Evolutionary conservation across 2,797 vertebrate species (phyloP), one percentile per base, ranked within the genome.

Genomic region (Emys orbicularis): DNA sequence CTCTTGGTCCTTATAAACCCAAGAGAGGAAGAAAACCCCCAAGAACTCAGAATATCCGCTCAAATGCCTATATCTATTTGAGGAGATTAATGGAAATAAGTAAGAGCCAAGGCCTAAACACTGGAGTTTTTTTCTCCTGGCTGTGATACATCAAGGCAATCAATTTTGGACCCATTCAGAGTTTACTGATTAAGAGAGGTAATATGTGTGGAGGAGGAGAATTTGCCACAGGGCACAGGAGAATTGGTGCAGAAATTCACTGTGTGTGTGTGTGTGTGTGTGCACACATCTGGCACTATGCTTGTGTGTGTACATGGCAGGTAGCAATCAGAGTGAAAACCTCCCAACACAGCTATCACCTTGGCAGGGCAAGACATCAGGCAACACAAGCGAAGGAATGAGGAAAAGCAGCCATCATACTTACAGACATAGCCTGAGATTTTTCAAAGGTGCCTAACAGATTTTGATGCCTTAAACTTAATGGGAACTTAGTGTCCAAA

Each of bases 401-500:
- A 41, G 50, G 44, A 4, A 0, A 49, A 53, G 82, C 86, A 34
- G 77, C 57, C 5, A 1, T 5, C 29, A 10, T n/a, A 6, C 41
- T 18, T 18, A 1, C 74, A 2, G 0, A 9, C 44, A 25, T 52
- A 56, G 2, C 89, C 49, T 44, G 25, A 31, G 44, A 72, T 72
- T 41, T 72, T 41, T 72, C 68, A 57, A 68, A 5, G 15, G 12
- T 15, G 25, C 3, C 13, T 1, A 37, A 50, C 31, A 50, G 49
- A 2, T 5, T 27, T 0, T 5, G 57, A 18, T 5, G 23, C n/a
- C 77, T 44, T 3, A 1, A 49, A 87, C 3, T 4, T 2, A 0
- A 1, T 34, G 2, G 4, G 3, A 0, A 3, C 0, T 1, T 81
- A 21, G 7, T 8, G 44, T 5, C 0, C 0, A 31, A 87, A 37